A percentile compares a stretch with the other conserved stretches of the same genome.
phyloP scores from a whole-genome alignment of 2,113 vertebrate species.

The Prionailurus bengalensis region DNA sequence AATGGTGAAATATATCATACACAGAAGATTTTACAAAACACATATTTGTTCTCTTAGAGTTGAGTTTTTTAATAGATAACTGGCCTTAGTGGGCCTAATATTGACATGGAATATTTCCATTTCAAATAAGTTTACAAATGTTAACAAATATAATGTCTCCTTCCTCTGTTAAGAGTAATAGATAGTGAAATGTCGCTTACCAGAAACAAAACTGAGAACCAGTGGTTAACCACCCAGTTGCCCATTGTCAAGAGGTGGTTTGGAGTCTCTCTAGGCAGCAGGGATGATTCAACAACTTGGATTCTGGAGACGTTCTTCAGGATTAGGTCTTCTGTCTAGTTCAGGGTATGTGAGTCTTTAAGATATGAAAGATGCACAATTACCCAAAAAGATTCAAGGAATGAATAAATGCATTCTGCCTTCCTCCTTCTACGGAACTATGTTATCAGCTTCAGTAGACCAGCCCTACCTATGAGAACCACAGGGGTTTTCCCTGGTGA shows the following conservation, averaged over 20 bases:
- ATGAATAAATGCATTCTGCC: not conserved
- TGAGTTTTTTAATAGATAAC: constrained; percentile 38
- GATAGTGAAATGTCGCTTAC: constrained; percentile 86
- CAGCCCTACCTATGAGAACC: not conserved
- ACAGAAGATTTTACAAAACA: constrained; percentile 18
- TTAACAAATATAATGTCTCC: constrained; percentile 15
- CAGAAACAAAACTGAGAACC: constrained; percentile 90
- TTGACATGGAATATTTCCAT: not conserved
- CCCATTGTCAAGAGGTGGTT: constrained; percentile 82
- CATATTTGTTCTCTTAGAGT: not conserved
- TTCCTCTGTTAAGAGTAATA: constrained; percentile 36
- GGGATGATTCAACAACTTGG: not conserved
- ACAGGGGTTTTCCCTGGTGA: constrained; percentile 81
- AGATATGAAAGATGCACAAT: constrained; percentile 12
- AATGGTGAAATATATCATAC: not conserved
- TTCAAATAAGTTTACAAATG: constrained; percentile 45
- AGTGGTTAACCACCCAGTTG: constrained; percentile 93
- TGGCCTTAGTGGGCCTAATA: not conserved
- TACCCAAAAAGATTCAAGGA: not conserved
- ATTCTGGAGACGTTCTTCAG: not conserved
- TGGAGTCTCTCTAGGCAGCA: not conserved
- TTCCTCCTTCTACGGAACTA: constrained; percentile 16
- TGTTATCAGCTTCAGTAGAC: constrained; percentile 73
- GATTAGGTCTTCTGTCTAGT: not conserved
- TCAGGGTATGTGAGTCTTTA: constrained; percentile 25